Base-by-base conservation (phyloP, 2,888 invertebrate genomes). In the Slavum lentiscoides region DNA sequence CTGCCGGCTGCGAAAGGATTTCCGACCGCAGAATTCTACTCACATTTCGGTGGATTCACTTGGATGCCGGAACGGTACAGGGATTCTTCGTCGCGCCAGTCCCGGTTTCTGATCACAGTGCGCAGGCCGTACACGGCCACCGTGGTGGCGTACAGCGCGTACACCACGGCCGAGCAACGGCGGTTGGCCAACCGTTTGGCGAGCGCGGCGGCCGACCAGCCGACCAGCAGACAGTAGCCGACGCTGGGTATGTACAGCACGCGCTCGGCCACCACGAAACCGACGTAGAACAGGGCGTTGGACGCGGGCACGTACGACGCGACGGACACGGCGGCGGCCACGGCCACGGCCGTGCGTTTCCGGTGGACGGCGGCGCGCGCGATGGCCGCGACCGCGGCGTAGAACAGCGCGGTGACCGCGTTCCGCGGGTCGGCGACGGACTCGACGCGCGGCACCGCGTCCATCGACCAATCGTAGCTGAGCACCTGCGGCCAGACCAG, bases 381-480 rank as follows among this genome's bases (percentile, higher is more conserved):
- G 13, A 86, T 83, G 9, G 74, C 55, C 37, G 82, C 82, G 55
- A 83, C 74, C 11, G 84, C 85, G 7, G 88, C 87, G 87, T 97
- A 97, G 86, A 97, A 93, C 83, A 91, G 87, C 37, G 92, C 85
- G 2, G 94, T 91, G 83, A 91, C 89, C 81, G 94, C 86, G 87
- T 95, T 96, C 83, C 97, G 90, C 9, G 89, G 88, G 87, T 98
- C 98, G 84, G 90, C 88, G 39, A 94, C 84, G 43, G 91, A 90
- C 73, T 91, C 91, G 84, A 98, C 91, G 83, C 94, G 90, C 13
- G 97, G 95, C 85, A 98, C 91, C 4, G 97, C 93, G 85, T 96
- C 96, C 97, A 98, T 98, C 49, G 97, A 96, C 98, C 98, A 98
- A 87, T 98, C 98, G 88, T 97, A 98, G 87, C 97, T 97, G 81